Conservation (phyloP, 2,888 invertebrate genomes). For the Keiferia lycopersicella region DNA sequence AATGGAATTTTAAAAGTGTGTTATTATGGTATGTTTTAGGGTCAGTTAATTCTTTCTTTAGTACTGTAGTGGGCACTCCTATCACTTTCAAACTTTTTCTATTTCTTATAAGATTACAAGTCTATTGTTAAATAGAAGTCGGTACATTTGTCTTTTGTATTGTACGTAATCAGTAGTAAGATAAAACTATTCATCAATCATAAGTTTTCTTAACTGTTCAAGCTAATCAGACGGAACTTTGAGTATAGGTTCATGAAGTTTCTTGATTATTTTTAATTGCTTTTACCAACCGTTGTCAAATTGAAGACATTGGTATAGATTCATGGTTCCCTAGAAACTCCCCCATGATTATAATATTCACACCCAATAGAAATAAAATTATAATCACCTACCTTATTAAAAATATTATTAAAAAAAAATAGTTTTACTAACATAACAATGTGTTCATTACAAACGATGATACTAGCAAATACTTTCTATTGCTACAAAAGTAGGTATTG, state of each 20-base stretch:
- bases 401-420: too few relatives aligned
- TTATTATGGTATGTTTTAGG: slow-evolving; percentile 28
- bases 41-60: slow-evolving; percentile 30
- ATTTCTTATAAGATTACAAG: not conserved
- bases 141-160: too few relatives aligned
- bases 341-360: not conserved
- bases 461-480: slow-evolving; percentile 33
- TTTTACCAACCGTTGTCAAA: too few relatives aligned
- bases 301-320: too few relatives aligned
- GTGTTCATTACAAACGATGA: not conserved
- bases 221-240: too few relatives aligned
- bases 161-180: not conserved
- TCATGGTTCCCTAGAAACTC: too few relatives aligned
- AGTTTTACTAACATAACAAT: not conserved
- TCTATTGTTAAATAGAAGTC: too few relatives aligned
- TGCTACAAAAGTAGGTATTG: slow-evolving; percentile 34
- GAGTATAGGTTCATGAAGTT: too few relatives aligned
- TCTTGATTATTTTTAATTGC: too few relatives aligned
- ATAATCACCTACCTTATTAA: not conserved
- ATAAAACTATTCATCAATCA: not conserved
- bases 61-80: slow-evolving; percentile 16
- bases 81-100: slow-evolving; percentile 1
- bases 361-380: not conserved
- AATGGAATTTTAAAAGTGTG: slow-evolving; percentile 48
- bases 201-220: not conserved